Evolutionary conservation across 2,797 vertebrate genomes (phyloP).

Genomic region (Otus scops): DNA sequence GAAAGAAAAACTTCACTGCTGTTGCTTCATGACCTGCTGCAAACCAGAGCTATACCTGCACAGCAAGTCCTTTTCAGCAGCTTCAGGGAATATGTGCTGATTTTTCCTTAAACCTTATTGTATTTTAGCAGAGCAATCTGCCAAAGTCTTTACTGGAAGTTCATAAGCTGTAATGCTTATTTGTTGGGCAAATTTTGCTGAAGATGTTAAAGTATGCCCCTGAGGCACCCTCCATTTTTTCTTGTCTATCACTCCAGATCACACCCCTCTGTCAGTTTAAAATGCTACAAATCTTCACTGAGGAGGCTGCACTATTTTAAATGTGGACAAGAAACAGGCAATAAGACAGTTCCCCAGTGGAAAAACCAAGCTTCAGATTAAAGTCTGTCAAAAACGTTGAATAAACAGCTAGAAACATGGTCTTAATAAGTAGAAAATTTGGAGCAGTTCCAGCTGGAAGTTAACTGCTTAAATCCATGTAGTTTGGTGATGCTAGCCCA

Average conservation of each 20-base stretch:
- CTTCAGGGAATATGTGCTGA: not conserved
- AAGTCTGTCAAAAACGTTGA: not conserved
- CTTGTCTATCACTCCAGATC: not conserved
- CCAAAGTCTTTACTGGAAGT: not conserved
- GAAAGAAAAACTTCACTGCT: not conserved
- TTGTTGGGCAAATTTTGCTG: not conserved
- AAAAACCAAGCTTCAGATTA: not conserved
- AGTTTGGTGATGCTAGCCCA: not conserved
- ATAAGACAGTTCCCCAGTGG: not conserved
- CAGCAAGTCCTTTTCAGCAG: not conserved
- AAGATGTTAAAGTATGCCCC: not conserved
- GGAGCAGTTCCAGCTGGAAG: not conserved
- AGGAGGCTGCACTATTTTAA: not conserved
- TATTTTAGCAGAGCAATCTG: not conserved
- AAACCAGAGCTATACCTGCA: not conserved
- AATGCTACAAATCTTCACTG: not conserved
- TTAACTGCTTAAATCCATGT: not conserved
- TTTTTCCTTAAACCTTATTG: not conserved
- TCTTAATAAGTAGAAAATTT: not conserved
- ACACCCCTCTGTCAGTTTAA: not conserved
- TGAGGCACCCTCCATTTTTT: not conserved
- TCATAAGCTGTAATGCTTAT: not conserved
- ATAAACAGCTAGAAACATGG: not conserved
- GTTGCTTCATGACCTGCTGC: not conserved
- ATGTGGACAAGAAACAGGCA: not conserved